These are phyloP conservation scores for Steinernema feltiae DNA, from an alignment of 1,140 invertebrate species.

Conservation along the genomic window DNA sequence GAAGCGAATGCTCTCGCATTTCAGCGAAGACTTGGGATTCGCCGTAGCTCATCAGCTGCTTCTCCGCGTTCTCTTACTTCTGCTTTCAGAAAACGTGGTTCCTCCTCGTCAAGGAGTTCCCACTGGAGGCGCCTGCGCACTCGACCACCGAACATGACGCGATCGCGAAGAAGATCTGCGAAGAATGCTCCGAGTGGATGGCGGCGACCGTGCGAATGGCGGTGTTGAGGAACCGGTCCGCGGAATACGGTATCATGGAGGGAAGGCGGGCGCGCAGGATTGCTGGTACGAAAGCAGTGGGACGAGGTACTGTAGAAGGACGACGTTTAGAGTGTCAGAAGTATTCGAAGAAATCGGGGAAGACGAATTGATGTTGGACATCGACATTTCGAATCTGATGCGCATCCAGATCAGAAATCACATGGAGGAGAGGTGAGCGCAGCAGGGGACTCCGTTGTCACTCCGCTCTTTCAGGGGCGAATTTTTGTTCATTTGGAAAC, in stretches of 20 bases:
- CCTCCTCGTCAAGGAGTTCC: neutral
- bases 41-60: neutral
- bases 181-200: neutral
- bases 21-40: neutral
- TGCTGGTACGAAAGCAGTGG: neutral
- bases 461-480: neutral
- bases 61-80: neutral
- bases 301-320: neutral
- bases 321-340: neutral
- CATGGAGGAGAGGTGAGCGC: neutral
- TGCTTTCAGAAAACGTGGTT: neutral
- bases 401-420: neutral
- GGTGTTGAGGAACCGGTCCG: neutral
- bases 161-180: neutral
- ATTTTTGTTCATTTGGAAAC: neutral
- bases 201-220: neutral
- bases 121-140: too few relatives aligned
- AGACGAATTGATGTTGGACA: neutral
- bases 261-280: neutral
- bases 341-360: neutral
- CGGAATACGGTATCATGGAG: neutral
- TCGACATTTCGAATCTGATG: slow-evolving; percentile 1
- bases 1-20: neutral
- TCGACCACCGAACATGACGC: neutral
- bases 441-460: neutral